A percentile compares a stretch with the other conserved stretches of the same genome.
Conservation (phyloP, 2,797 vertebrate species). For the Enteromius argenteus region DNA sequence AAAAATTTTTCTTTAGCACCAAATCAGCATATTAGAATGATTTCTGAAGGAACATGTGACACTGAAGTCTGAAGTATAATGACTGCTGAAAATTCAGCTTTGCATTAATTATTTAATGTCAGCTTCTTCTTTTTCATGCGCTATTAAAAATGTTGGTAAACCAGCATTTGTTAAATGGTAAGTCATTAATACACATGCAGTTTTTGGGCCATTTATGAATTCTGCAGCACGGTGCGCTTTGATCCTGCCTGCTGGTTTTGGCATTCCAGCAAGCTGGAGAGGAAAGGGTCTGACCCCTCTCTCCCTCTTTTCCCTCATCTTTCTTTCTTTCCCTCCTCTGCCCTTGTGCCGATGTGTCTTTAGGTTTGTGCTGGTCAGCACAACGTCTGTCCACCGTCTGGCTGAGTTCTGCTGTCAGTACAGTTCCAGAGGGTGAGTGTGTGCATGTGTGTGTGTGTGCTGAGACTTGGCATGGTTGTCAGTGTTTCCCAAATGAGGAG, state of each 20-base stretch:
- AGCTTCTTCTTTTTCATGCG: background rate
- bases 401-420: slow-evolving; percentile 68
- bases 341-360: slow-evolving; percentile 77
- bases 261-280: slow-evolving; percentile 80
- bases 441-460: slow-evolving; percentile 53
- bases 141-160: slow-evolving; percentile 34
- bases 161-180: slow-evolving; percentile 47
- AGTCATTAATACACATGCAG: slow-evolving; percentile 34
- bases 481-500: slow-evolving; percentile 58
- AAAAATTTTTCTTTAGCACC: background rate
- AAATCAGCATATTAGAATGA: background rate
- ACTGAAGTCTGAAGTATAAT: background rate
- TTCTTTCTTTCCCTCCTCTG: slow-evolving; percentile 64
- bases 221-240: slow-evolving; percentile 63
- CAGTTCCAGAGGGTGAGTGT: slow-evolving; percentile 62
- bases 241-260: slow-evolving; percentile 83
- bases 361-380: slow-evolving; percentile 91
- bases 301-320: slow-evolving; percentile 37
- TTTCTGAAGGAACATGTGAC: slow-evolving; percentile 1
- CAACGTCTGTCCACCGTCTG: slow-evolving; percentile 79
- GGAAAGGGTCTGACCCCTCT: slow-evolving; percentile 70
- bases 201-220: slow-evolving; percentile 52
- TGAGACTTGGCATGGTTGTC: slow-evolving; percentile 60
- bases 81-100: background rate
- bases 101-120: background rate